Conservation (phyloP, 2,797 vertebrate species). For the Hipposideros larvatus region DNA sequence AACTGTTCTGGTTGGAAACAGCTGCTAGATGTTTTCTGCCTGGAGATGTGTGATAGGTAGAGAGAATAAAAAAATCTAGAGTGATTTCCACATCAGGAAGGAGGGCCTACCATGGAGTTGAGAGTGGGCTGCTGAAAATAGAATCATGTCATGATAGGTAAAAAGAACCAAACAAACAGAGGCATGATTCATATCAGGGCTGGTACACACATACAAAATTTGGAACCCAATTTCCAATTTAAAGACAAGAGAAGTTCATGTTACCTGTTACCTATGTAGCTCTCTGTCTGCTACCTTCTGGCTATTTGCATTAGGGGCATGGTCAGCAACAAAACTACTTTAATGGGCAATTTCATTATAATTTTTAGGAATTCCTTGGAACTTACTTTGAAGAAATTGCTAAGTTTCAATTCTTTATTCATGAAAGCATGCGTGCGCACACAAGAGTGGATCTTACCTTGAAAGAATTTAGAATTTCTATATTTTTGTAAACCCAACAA, state of each 20-base stretch:
- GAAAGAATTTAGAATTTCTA: not conserved
- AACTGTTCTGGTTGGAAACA: not conserved
- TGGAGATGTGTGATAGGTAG: not conserved
- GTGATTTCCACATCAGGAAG: not conserved
- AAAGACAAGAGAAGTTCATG: not conserved
- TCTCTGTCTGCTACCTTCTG: not conserved
- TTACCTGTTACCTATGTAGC: not conserved
- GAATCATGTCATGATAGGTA: not conserved
- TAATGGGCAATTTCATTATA: not conserved
- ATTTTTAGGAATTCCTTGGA: not conserved
- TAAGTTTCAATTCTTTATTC: not conserved
- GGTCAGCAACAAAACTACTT: not conserved
- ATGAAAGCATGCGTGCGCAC: not conserved
- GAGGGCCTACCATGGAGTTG: not conserved
- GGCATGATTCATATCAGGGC: not conserved
- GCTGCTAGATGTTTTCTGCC: not conserved
- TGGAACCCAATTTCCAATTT: not conserved
- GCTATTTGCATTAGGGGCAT: not conserved
- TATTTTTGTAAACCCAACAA: not conserved
- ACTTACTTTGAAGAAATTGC: not conserved
- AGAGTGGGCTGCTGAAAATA: not conserved
- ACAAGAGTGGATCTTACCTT: not conserved
- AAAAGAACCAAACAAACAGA: not conserved
- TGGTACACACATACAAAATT: rapidly evolving
- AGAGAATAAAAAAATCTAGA: not conserved